phyloP scores from a whole-genome alignment of 2,888 invertebrate species.

The Dendrolimus pini region DNA sequence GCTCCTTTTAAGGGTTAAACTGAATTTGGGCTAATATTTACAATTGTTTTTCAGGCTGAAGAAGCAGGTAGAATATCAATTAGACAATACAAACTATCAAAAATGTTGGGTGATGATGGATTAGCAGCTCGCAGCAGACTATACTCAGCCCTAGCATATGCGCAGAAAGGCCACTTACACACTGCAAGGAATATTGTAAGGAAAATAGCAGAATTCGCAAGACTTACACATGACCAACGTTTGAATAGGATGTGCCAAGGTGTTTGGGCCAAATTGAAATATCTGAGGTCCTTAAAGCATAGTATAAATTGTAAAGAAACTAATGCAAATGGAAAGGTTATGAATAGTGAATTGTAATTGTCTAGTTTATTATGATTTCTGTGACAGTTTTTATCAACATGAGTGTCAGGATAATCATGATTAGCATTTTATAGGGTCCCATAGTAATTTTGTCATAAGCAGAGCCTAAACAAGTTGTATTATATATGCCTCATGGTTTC shows the following conservation, averaged over 20 bases:
- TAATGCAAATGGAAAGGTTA: slow-evolving; percentile 17
- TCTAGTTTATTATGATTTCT: neutral
- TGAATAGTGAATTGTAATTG: slow-evolving; percentile 6
- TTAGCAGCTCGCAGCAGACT: slow-evolving; percentile 89
- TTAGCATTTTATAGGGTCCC: too few relatives aligned
- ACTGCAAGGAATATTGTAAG: slow-evolving; percentile 79
- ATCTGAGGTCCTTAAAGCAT: slow-evolving; percentile 48
- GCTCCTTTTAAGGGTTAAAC: too few relatives aligned
- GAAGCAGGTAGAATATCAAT: slow-evolving; percentile 92
- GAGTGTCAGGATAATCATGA: too few relatives aligned
- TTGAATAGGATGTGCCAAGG: slow-evolving; percentile 90
- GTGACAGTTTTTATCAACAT: too few relatives aligned
- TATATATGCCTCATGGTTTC: neutral
- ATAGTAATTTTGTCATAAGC: neutral
- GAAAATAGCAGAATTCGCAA: slow-evolving; percentile 47
- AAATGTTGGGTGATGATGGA: slow-evolving; percentile 88
- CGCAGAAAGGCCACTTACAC: slow-evolving; percentile 86
- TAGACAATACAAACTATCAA: slow-evolving; percentile 88
- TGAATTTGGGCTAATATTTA: too few relatives aligned
- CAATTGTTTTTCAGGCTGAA: slow-evolving; percentile 79
- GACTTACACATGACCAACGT: slow-evolving; percentile 75
- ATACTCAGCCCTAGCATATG: slow-evolving; percentile 90
- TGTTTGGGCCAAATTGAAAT: slow-evolving; percentile 89
- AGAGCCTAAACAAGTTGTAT: neutral
- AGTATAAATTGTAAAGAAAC: slow-evolving; percentile 12